phyloP scores from a whole-genome alignment of 2,797 vertebrate genomes.

The Nasua narica region DNA sequence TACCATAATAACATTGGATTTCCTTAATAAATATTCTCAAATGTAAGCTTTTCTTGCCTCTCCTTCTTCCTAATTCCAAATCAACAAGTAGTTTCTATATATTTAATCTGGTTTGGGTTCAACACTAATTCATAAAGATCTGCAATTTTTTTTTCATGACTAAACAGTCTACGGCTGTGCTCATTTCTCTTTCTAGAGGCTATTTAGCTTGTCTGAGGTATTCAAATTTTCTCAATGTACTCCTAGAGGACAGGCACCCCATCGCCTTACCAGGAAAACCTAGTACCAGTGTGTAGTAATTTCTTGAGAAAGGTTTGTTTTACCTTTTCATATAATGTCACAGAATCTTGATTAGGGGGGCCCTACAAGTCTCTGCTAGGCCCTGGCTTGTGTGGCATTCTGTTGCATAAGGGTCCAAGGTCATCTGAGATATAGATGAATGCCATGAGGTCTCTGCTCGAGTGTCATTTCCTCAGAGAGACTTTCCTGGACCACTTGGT shows the following conservation, averaged over 20 bases:
- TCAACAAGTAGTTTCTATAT: slow-evolving; percentile 30
- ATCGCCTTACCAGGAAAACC: slow-evolving; percentile 11
- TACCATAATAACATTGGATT: not conserved
- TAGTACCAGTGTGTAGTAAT: not conserved
- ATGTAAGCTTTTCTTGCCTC: not conserved
- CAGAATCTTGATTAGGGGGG: not conserved
- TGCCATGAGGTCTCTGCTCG: not conserved
- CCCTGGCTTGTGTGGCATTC: not conserved
- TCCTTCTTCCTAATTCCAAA: slow-evolving; percentile 26
- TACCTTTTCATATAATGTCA: not conserved
- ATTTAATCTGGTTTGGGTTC: not conserved
- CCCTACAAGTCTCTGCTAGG: not conserved
- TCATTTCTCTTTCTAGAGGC: slow-evolving; percentile 25
- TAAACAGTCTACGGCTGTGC: not conserved
- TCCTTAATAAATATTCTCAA: slow-evolving; percentile 17
- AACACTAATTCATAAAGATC: not conserved
- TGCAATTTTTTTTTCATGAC: not conserved
- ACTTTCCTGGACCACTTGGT: not conserved
- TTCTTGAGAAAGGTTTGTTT: slow-evolving; percentile 23
- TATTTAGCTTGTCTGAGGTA: not conserved
- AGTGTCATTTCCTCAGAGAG: slow-evolving; percentile 10
- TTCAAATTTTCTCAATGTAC: not conserved
- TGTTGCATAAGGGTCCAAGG: not conserved
- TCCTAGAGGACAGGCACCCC: not conserved
- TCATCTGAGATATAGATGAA: slow-evolving; percentile 4